Conservation (phyloP, 2,797 vertebrate species). For the Momotus momota region DNA sequence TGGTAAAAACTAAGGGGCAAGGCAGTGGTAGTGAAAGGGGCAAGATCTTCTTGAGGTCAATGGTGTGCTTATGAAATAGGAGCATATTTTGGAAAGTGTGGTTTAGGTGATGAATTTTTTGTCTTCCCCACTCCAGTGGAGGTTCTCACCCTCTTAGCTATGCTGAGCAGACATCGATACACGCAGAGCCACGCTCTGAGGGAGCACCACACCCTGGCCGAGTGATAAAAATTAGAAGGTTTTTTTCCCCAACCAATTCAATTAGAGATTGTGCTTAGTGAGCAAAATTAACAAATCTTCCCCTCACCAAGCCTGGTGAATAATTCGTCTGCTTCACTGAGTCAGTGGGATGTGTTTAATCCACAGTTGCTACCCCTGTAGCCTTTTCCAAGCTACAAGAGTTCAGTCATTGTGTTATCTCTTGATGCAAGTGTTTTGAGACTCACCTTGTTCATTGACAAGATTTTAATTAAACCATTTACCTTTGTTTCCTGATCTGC, state of each 20-base stretch:
- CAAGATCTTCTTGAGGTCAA: background rate
- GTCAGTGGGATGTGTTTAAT: background rate
- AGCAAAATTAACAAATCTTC: background rate
- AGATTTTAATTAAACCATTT: background rate
- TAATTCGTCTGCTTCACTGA: background rate
- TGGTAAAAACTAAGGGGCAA: background rate
- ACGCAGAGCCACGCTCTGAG: rapidly evolving
- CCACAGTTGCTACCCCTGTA: background rate
- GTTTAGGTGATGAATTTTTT: background rate
- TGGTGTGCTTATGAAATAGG: background rate
- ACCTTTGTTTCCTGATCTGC: background rate
- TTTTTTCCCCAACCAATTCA: background rate
- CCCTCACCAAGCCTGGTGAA: background rate
- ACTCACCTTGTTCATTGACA: background rate
- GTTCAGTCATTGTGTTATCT: background rate
- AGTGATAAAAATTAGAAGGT: background rate
- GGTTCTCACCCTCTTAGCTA: background rate
- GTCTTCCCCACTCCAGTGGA: background rate
- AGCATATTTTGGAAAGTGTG: background rate
- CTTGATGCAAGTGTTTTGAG: background rate
- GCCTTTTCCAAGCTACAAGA: background rate
- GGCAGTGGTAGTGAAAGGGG: background rate
- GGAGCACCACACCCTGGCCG: background rate
- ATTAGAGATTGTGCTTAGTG: background rate
- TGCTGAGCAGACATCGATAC: background rate